A percentile compares a stretch with the other conserved stretches of the same genome.
Conservation (phyloP, 2,797 vertebrate species). For the Nyctibius grandis region DNA sequence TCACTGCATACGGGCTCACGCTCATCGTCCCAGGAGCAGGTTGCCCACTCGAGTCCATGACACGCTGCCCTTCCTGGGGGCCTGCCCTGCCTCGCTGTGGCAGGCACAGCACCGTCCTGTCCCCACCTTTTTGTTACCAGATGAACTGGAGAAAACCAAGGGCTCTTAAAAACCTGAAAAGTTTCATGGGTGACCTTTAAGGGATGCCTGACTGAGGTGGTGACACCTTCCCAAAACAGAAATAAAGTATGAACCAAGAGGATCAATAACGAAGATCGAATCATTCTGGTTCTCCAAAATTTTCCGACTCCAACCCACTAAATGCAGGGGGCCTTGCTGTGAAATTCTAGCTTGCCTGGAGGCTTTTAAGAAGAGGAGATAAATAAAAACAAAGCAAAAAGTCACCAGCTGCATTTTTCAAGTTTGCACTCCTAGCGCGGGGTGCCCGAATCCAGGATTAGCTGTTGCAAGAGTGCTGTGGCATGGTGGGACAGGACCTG, state of each 20-base stretch:
- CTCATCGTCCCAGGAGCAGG: not conserved
- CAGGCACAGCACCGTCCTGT: not conserved
- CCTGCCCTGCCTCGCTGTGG: not conserved
- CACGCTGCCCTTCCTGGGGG: not conserved
- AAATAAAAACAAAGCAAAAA: slow-evolving; percentile 10
- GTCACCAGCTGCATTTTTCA: slow-evolving; percentile 3
- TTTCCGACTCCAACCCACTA: not conserved
- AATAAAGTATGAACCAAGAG: not conserved
- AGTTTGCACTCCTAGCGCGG: not conserved
- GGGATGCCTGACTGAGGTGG: accelerated
- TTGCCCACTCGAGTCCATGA: accelerated
- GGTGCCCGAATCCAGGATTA: not conserved
- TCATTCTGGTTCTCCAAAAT: not conserved
- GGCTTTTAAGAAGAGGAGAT: not conserved
- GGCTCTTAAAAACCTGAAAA: not conserved
- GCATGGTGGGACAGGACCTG: not conserved
- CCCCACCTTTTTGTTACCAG: not conserved
- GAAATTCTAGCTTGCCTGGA: not conserved
- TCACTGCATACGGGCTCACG: accelerated
- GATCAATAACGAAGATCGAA: not conserved
- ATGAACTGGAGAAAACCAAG: not conserved
- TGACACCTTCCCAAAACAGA: not conserved
- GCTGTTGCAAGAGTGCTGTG: not conserved
- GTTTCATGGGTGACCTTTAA: not conserved
- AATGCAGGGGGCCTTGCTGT: not conserved